These are phyloP conservation scores for Sthenelais limicola DNA, from an alignment of 2,888 invertebrate genomes.

Conservation along the genomic window DNA sequence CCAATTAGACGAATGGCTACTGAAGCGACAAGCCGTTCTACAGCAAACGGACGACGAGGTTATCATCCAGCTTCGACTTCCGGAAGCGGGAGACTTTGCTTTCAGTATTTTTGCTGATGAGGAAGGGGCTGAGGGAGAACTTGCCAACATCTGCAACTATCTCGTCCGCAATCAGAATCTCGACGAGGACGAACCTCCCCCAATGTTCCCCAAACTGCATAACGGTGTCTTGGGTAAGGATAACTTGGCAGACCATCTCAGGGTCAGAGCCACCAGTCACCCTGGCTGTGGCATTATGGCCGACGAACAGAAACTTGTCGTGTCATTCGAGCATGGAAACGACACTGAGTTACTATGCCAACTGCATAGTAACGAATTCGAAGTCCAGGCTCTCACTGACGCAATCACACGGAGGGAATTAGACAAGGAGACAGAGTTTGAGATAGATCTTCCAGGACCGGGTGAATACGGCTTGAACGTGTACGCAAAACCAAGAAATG, in stretches of 20 bases:
- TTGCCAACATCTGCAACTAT: conserved; percentile 69
- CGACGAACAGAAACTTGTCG: conserved; percentile 55
- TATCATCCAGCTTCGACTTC: conserved; percentile 62
- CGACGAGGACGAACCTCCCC: conserved; percentile 53
- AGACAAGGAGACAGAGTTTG: conserved; percentile 54
- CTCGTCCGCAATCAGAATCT: conserved; percentile 60
- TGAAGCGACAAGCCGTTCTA: conserved; percentile 63
- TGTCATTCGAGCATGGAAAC: conserved; percentile 59
- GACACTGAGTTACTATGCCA: conserved; percentile 64
- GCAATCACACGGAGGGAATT: conserved; percentile 54
- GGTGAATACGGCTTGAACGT: conserved; percentile 68
- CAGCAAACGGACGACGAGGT: conserved; percentile 61
- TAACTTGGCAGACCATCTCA: conserved; percentile 56
- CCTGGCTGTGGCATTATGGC: conserved; percentile 56
- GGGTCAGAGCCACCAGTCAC: conserved; percentile 59
- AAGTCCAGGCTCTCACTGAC: conserved; percentile 55
- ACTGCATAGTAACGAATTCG: conserved; percentile 60
- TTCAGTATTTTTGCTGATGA: conserved; percentile 66
- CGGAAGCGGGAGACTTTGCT: conserved; percentile 65
- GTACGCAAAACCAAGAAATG: conserved; percentile 60
- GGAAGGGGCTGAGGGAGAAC: conserved; percentile 59
- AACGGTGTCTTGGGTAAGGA: conserved; percentile 59
- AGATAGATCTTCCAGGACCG: conserved; percentile 60
- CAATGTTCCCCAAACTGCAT: conserved; percentile 64
- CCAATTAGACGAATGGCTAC: conserved; percentile 53